Evolutionary conservation across 2,888 invertebrate species (phyloP), one percentile per base, ranked within the genome.

Genomic region (Drosophila stalkeri): DNA sequence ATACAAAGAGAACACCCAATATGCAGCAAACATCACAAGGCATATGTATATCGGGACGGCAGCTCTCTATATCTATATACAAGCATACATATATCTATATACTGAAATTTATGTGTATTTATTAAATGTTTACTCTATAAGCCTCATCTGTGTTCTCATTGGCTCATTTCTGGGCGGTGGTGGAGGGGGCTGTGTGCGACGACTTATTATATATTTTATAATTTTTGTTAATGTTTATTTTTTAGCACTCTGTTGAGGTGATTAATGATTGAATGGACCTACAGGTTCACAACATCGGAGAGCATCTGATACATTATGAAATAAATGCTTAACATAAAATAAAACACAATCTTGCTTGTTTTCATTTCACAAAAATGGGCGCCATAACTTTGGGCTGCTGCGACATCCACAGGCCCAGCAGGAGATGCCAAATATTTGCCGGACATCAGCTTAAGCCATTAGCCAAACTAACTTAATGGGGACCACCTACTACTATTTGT

Each of bases 241-340:
- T 39, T n/a, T 49, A 2, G 16, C 20, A 31, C 33, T 27, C 14
- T 39, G 12, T 9, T 27, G 46, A 49, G 35, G 65, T 82, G 89
- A 82, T 72, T 88, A 75, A 80, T 89, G 82, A 66, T 54, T 37
- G 66, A 54, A 59, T 64, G 37, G 52, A 51, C 63, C 37, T 60
- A 33, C 54, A 27, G 52, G 62, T 31, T 43, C 51, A 64, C 64
- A 63, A 72, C 79, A 64, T 64, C 64, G 55, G 55, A 63, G 33
- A 64, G 52, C 70, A 68, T 63, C 51, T 37, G 51, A 65, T 74
- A 55, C 57, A 64, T 64, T 66, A 70, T 82, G 52, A 79, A 87
- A 87, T 84, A 89, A 87, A 89, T 84, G 90, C 85, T 81, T 14
- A 84, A 76, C 82, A 81, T 75, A 54, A 59, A 81, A 66, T 46